Conservation (phyloP, 2,113 vertebrate genomes). For the Macheiramphus alcinus region DNA sequence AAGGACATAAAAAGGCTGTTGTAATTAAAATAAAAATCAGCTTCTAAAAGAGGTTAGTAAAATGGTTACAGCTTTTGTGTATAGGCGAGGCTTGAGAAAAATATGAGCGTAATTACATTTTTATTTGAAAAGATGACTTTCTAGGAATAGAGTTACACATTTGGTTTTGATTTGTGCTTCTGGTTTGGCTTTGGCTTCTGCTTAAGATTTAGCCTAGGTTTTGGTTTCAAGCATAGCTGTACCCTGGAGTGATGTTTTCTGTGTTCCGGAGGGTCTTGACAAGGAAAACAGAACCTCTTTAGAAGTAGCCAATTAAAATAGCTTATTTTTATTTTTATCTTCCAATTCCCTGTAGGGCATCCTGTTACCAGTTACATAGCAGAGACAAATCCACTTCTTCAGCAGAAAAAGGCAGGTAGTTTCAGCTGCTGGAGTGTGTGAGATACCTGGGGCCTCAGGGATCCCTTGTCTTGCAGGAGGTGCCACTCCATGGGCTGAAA, state of each 20-base stretch:
- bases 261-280: not conserved
- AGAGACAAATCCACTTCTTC: not conserved
- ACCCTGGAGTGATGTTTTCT: not conserved
- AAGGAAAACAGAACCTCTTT: not conserved
- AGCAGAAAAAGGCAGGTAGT: not conserved
- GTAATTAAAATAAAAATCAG: constrained; percentile 15
- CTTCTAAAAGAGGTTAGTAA: not conserved
- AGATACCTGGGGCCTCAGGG: not conserved
- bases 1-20: not conserved
- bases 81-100: not conserved
- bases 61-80: not conserved
- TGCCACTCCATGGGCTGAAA: not conserved
- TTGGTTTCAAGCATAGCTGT: not conserved
- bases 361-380: not conserved
- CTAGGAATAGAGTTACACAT: constrained; percentile 31
- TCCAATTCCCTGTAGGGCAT: not conserved
- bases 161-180: constrained; percentile 33
- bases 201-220: not conserved
- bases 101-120: not conserved
- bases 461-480: not conserved
- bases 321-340: not conserved
- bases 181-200: not conserved
- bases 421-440: not conserved
- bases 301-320: not conserved
- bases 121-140: constrained; percentile 11